Conservation (phyloP, 2,888 invertebrate genomes). For the Zygaena filipendulae region DNA sequence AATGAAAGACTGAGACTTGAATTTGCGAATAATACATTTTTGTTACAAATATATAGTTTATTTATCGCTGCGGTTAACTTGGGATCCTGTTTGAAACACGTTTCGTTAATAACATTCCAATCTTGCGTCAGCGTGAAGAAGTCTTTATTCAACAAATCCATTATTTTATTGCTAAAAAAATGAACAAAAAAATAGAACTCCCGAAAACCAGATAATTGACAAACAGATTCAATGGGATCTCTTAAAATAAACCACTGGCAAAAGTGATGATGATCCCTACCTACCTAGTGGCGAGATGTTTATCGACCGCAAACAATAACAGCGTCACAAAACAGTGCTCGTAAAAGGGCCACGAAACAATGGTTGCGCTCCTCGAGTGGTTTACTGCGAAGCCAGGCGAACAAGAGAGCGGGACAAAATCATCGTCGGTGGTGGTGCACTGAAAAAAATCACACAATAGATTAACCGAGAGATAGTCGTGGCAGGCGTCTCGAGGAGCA, state of each 20-base stretch:
- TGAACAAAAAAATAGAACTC: slow-evolving; percentile 15
- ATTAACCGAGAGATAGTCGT: slow-evolving; percentile 63
- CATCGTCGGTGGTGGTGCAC: slow-evolving; percentile 64
- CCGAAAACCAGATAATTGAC: slow-evolving; percentile 41
- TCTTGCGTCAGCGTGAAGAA: slow-evolving; percentile 32
- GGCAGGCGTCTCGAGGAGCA: slow-evolving; percentile 66
- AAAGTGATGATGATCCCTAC: slow-evolving; percentile 63
- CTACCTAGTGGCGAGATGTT: slow-evolving; percentile 65
- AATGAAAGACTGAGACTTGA: slow-evolving; percentile 26
- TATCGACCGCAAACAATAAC: slow-evolving; percentile 68
- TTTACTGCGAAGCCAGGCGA: slow-evolving; percentile 57
- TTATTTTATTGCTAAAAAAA: slow-evolving; percentile 43
- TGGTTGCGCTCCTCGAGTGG: slow-evolving; percentile 54
- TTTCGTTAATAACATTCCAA: slow-evolving; percentile 26
- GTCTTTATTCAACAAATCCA: slow-evolving; percentile 50
- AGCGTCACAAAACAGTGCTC: slow-evolving; percentile 62
- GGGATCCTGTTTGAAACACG: slow-evolving; percentile 41
- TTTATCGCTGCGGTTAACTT: slow-evolving; percentile 46
- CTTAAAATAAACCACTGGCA: slow-evolving; percentile 50
- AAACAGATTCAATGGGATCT: slow-evolving; percentile 44
- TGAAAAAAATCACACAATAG: slow-evolving; percentile 66
- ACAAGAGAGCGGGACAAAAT: slow-evolving; percentile 57
- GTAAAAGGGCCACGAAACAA: slow-evolving; percentile 65
- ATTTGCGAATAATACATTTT: too few species aligned
- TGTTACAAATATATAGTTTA: slow-evolving; percentile 36